Conservation (phyloP, 2,113 vertebrate genomes). For the Suricata suricatta region DNA sequence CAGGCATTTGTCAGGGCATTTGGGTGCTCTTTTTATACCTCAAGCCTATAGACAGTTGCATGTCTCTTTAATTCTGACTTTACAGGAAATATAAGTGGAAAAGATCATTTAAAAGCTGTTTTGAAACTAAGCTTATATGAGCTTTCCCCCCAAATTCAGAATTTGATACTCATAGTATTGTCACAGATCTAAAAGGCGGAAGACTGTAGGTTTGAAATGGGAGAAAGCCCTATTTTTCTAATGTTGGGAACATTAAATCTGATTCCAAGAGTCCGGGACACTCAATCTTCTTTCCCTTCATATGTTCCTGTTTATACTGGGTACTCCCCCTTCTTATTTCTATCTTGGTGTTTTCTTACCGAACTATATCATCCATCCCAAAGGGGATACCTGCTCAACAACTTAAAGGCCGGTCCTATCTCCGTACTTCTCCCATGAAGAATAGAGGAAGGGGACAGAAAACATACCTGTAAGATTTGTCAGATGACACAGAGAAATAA, state of each 20-base stretch:
- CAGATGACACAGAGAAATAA: neutral
- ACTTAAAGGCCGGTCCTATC: neutral
- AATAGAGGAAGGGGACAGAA: neutral
- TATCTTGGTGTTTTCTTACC: slow-evolving; percentile 34
- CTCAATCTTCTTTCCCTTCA: neutral
- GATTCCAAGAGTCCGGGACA: neutral
- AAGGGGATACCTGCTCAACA: neutral
- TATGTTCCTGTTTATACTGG: neutral
- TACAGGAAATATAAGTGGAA: slow-evolving; percentile 8
- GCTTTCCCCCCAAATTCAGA: neutral
- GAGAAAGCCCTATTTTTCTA: slow-evolving; percentile 28
- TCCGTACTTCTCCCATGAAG: neutral
- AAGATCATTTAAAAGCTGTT: slow-evolving; percentile 36
- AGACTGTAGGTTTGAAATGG: neutral
- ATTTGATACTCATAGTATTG: neutral
- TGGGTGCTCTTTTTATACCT: slow-evolving; percentile 57
- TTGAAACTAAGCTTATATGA: slow-evolving; percentile 9
- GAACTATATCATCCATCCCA: neutral
- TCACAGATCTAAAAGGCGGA: slow-evolving; percentile 19
- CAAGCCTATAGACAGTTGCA: slow-evolving; percentile 21
- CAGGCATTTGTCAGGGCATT: slow-evolving; percentile 18
- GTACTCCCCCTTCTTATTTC: neutral
- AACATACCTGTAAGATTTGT: neutral
- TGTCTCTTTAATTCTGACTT: slow-evolving; percentile 42
- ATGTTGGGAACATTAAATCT: neutral